phyloP scores from a whole-genome alignment of 2,888 invertebrate species.

The Mesoligia furuncula region DNA sequence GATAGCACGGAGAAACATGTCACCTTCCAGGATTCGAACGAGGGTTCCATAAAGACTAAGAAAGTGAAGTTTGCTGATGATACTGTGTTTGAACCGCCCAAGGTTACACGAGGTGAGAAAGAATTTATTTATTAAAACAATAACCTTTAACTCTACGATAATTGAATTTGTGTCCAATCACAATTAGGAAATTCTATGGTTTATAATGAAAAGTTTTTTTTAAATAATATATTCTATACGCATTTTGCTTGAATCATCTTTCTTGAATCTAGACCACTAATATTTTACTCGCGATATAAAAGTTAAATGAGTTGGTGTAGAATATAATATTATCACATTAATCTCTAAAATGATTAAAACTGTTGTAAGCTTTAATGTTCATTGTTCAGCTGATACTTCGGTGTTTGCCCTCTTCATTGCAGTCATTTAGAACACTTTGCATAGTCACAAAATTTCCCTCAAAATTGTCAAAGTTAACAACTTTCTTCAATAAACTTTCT shows the following conservation, averaged over 20 bases:
- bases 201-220: not conserved
- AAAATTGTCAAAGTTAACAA: constrained; percentile 25
- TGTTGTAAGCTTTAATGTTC: constrained; percentile 51
- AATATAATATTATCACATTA: constrained; percentile 33
- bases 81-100: constrained; percentile 82
- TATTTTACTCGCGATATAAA: constrained; percentile 13
- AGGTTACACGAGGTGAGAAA: constrained; percentile 79
- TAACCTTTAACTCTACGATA: too few species aligned
- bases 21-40: constrained; percentile 82
- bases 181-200: not conserved
- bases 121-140: not conserved
- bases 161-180: not conserved
- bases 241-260: not conserved
- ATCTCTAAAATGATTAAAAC: constrained; percentile 47
- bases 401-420: constrained; percentile 28
- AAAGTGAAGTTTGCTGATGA: constrained; percentile 86
- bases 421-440: constrained; percentile 24
- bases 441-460: constrained; percentile 31
- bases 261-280: constrained; percentile 14
- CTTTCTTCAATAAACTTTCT: constrained; percentile 3
- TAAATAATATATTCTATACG: not conserved
- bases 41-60: constrained; percentile 78
- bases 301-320: constrained; percentile 40
- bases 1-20: constrained; percentile 86
- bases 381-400: constrained; percentile 25